Evolutionary conservation across 2,797 vertebrate species (phyloP), one percentile per base, ranked within the genome.

Genomic region (Microctenopoma steveboyesi): DNA sequence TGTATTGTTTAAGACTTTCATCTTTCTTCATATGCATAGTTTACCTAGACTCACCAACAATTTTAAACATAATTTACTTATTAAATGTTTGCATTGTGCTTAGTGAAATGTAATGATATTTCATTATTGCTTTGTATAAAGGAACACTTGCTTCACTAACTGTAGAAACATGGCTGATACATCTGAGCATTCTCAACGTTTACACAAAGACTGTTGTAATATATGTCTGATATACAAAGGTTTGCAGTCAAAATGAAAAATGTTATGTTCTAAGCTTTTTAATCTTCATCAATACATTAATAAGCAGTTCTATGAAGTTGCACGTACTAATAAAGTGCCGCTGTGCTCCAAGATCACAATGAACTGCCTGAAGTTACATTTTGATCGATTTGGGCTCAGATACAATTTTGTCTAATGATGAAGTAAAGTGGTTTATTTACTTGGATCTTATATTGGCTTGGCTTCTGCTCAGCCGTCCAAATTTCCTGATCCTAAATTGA

Each of bases 401-500:
- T 61, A 52, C 49, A 52, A 30, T 76, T 72, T 12, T 12, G 7
- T 69, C 51, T 60, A 66, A 70, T 59, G 57, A 78, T 79, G 64
- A 42, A 30, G n/a, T 52, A 43, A 79, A 76, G 62, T 18, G 18
- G 69, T 65, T 67, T 52, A 33, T 35, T 73, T 27, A 27, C 14
- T 0, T 16, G 54, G 62, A 58, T 53, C 45, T 56, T 52, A 72
- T 79, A 78, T 62, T 69, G 73, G 66, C 25, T 69, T 4, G 30
- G 27, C 63, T 53, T 82, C 69, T 62, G 68, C 65, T 78, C 52
- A 40, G 72, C 49, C 67, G 51, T 60, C 60, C 48, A 22, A 65
- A 54, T 59, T 45, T 69, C 64, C 54, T 68, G 46, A 73, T 76
- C 72, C 72, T 64, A 70, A 86, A 71, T 72, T 77, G 68, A 67